Evolutionary conservation across 1,140 invertebrate species (phyloP).

Genomic region (Diorhabda sublineata): DNA sequence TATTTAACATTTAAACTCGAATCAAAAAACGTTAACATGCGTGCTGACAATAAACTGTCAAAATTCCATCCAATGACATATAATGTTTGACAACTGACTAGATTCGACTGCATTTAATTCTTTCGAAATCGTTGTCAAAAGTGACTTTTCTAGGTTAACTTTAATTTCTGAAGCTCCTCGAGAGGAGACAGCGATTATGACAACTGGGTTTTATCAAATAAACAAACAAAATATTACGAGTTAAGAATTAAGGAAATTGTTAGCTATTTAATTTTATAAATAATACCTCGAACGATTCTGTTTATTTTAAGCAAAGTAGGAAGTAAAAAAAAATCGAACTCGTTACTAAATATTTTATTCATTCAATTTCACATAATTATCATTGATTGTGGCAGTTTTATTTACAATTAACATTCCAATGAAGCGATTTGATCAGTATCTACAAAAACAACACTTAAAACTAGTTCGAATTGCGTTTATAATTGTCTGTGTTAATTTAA

Average conservation of each 20-base stretch:
- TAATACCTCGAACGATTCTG: neutral
- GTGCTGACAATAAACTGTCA: neutral
- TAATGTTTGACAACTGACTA: neutral
- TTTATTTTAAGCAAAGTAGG: neutral
- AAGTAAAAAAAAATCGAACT: neutral
- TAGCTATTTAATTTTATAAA: neutral
- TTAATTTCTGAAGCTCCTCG: neutral
- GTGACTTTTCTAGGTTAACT: neutral
- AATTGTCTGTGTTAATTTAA: neutral
- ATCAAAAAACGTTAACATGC: conserved; percentile 3
- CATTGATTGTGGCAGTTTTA: neutral
- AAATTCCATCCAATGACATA: neutral
- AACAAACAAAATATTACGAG: neutral
- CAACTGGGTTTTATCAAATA: neutral
- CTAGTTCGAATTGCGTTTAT: neutral
- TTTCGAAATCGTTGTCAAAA: no score
- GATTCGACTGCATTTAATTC: no score
- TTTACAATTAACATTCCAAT: neutral
- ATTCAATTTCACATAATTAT: neutral
- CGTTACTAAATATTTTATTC: neutral
- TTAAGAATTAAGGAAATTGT: neutral
- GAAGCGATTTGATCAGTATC: conserved; percentile 1
- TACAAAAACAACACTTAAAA: neutral
- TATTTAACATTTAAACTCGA: conserved; percentile 3
- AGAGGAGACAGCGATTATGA: neutral